These are phyloP conservation scores for Gadopsis marmoratus DNA, from an alignment of 2,797 vertebrate species.

Conservation along the genomic window DNA sequence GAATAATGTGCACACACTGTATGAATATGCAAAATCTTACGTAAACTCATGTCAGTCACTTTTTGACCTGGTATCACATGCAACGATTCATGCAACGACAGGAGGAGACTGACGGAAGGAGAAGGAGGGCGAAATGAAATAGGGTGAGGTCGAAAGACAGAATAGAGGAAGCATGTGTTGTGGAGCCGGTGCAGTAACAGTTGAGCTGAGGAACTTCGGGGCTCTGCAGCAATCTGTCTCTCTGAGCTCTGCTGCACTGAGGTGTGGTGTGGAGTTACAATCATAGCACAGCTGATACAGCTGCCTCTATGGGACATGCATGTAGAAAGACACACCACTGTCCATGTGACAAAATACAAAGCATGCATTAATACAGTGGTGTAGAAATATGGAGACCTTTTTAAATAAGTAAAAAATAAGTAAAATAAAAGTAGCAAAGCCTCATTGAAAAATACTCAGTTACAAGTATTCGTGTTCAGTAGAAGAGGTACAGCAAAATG, in stretches of 20 bases:
- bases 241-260: slow-evolving; percentile 71
- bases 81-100: no score
- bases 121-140: not conserved
- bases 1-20: not conserved
- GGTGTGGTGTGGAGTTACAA: slow-evolving; percentile 73
- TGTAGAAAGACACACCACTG: not conserved
- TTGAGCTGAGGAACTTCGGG: slow-evolving; percentile 59
- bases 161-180: slow-evolving; percentile 18
- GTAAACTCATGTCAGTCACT: not conserved
- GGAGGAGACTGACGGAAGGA: not conserved
- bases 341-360: not conserved
- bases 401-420: no score
- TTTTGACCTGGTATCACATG: slow-evolving; percentile 2
- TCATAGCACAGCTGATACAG: slow-evolving; percentile 28
- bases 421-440: not conserved
- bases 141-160: not conserved
- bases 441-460: not conserved
- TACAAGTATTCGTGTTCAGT: not conserved
- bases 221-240: slow-evolving; percentile 74
- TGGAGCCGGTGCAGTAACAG: slow-evolving; percentile 72
- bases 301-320: not conserved
- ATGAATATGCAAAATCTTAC: not conserved
- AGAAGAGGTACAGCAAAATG: not conserved
- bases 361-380: no score
- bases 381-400: not conserved